phyloP scores from a whole-genome alignment of 2,113 vertebrate species.

The Hippocampus abdominalis region DNA sequence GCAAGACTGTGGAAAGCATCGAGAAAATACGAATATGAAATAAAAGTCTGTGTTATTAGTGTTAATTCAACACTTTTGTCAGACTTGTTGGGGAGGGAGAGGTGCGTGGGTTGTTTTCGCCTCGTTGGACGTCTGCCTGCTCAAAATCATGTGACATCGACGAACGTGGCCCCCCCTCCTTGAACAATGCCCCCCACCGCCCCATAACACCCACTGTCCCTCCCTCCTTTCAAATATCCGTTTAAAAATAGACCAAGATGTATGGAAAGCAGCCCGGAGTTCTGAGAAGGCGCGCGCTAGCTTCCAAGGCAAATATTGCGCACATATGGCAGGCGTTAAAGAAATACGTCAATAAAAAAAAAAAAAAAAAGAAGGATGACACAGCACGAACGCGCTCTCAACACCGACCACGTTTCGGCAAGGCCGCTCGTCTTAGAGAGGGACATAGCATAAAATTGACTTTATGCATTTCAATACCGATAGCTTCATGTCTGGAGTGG shows the following conservation, averaged over 20 bases:
- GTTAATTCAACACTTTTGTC: not conserved
- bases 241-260: conserved; percentile 71
- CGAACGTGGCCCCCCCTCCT: conserved; percentile 33
- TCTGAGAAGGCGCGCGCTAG: conserved; percentile 60
- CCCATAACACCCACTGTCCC: conserved; percentile 3
- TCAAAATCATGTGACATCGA: conserved; percentile 60
- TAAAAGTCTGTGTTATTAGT: not conserved
- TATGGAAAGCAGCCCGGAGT: conserved; percentile 55
- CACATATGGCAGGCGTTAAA: conserved; percentile 49
- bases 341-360: conserved; percentile 15
- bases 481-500: conserved; percentile 19
- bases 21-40: not conserved
- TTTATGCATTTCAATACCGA: conserved; percentile 23
- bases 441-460: not conserved
- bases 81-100: conserved; percentile 9
- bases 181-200: conserved; percentile 10
- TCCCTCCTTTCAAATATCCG: conserved; percentile 9
- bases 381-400: not conserved
- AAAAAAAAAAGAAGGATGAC: not conserved
- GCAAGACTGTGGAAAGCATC: too few species aligned
- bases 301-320: conserved; percentile 54
- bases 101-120: not conserved
- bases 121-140: conserved; percentile 54
- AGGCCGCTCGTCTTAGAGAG: not conserved
- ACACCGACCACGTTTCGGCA: not conserved